These are phyloP conservation scores for Carassius auratus DNA, from an alignment of 2,113 vertebrate genomes.

Conservation along the genomic window DNA sequence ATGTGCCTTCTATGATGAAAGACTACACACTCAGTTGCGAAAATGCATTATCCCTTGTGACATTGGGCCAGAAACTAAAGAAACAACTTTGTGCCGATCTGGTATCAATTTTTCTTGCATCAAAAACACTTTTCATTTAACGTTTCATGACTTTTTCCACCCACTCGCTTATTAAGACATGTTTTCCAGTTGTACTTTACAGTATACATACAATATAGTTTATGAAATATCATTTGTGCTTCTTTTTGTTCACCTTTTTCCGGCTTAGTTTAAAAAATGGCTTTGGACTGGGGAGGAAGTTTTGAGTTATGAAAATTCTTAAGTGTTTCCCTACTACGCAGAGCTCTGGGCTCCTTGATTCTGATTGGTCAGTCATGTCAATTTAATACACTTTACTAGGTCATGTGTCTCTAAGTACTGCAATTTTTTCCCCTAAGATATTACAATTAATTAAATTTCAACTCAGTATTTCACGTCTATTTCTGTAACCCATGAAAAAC, in stretches of 20 bases:
- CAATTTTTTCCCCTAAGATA: neutral
- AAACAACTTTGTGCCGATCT: neutral
- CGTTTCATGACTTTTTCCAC: neutral
- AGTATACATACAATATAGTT: neutral
- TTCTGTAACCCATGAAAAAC: neutral
- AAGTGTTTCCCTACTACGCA: too few relatives aligned
- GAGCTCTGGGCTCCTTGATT: neutral
- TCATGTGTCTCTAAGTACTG: too few relatives aligned
- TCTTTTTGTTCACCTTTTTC: too few relatives aligned
- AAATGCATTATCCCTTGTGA: slow-evolving; percentile 35
- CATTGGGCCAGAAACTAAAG: slow-evolving; percentile 13
- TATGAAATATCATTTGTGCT: too few relatives aligned
- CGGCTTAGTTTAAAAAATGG: too few relatives aligned
- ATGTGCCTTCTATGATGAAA: slow-evolving; percentile 23
- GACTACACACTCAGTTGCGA: slow-evolving; percentile 11
- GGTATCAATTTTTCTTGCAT: neutral
- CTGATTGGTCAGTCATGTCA: neutral
- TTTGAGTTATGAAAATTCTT: too few relatives aligned
- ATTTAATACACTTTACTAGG: too few relatives aligned
- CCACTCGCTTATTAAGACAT: neutral
- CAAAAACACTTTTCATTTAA: too few relatives aligned
- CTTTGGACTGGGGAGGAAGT: too few relatives aligned
- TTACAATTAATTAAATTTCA: neutral
- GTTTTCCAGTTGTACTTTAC: too few relatives aligned
- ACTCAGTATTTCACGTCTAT: neutral